Base-by-base conservation (phyloP, 1,140 invertebrate species). In the Bombus soroeensis region DNA sequence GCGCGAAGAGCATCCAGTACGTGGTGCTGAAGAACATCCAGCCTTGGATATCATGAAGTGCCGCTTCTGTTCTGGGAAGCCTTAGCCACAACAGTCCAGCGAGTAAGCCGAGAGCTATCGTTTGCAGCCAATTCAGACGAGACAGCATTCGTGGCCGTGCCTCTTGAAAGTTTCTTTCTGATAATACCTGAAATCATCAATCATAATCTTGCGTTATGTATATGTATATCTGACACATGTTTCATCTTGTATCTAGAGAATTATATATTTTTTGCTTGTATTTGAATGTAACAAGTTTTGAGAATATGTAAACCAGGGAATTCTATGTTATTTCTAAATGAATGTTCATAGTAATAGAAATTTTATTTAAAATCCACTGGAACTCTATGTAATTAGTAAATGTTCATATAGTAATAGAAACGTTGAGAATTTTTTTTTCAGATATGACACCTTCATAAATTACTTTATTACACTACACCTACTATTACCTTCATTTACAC, bases 1-100 rank as follows among this genome's bases (percentile, higher is more conserved):
- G 96, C 28, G 97, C 97, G 93, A 98, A 98, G 47, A 98, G 95
- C 97, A 98, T 98, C 98, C 97, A 98, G 92, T 98, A 98, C 41
- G 97, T 98, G 41, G 97, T 97, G 37, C 97, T 97, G 95, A 98
- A 98, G 93, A 98, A 98, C 97, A 98, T 97, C 97, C 97, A 98
- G 68, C 98, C 98, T 95, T 98, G 97, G 53, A 98, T 97, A 94
- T 98, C 97, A 83, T 97, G 96, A 43, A 98, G 95, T 10, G 97
- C 96, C 86, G 97, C 96, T 94, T 98, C 98, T 13, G 96, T 97
- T 47, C 97, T 95, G 5, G 97, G 97, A 90, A 98, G 94, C 92
- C 98, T 96, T 89, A 98, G 97, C 98, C 98, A 98, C 25, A 98
- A 95, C 10, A 98, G 95, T 13, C 98, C 97, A 4, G 97, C 97